These are phyloP conservation scores for Spilogale gracilis DNA, from an alignment of 2,113 vertebrate species.

Conservation along the genomic window DNA sequence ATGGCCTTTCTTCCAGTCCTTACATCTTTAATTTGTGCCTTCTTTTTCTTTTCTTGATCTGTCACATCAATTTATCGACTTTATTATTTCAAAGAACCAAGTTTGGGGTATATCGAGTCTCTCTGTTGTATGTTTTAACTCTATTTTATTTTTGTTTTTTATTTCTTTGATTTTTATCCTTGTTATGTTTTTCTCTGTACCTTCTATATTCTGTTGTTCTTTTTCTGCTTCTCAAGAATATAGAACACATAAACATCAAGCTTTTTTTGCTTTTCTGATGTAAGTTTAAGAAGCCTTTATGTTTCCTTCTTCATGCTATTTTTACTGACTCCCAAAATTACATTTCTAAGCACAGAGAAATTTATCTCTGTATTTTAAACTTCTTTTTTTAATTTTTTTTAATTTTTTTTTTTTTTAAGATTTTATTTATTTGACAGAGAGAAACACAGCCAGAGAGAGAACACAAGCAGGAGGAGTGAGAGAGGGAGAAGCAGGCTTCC, in stretches of 20 bases:
- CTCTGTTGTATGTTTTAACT: not conserved
- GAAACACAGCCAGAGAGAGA: no score
- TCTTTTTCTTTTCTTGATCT: not conserved
- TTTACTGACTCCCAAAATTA: not conserved
- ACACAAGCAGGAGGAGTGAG: no score
- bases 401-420: no score
- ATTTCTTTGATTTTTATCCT: not conserved
- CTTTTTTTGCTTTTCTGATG: not conserved
- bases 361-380: not conserved
- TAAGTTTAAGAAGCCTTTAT: not conserved
- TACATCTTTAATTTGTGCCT: not conserved
- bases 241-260: not conserved
- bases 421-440: no score
- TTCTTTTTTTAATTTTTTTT: not conserved
- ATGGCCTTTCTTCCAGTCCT: not conserved
- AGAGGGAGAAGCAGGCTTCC: no score
- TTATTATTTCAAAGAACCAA: constrained; percentile 14
- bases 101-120: not conserved
- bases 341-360: not conserved
- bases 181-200: not conserved
- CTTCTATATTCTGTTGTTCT: not conserved
- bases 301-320: not conserved
- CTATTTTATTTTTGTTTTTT: not conserved
- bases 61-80: not conserved
- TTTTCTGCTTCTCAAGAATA: not conserved